A percentile compares a stretch with the other conserved stretches of the same genome.
phyloP scores from a whole-genome alignment of 2,113 vertebrate genomes.

The Hemicordylus capensis region DNA sequence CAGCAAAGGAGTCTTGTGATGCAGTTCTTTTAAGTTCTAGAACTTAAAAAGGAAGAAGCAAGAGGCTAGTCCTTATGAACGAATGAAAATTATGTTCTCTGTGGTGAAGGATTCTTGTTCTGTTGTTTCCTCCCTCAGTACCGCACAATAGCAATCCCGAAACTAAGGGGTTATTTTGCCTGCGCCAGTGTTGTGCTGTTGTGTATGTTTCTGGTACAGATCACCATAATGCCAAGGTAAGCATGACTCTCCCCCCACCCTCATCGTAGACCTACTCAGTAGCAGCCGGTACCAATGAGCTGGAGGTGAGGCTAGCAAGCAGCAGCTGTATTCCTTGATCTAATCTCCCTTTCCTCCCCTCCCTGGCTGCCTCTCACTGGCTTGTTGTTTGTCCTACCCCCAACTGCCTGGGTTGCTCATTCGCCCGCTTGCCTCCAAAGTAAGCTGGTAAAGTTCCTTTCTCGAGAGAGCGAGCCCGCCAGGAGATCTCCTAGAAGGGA shows the following conservation, averaged over 20 bases:
- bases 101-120: constrained; percentile 31
- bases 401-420: too few relatives aligned
- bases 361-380: too few relatives aligned
- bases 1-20: background rate
- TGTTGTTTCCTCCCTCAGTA: constrained; percentile 76
- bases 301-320: too few relatives aligned
- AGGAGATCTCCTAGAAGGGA: too few relatives aligned
- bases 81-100: background rate
- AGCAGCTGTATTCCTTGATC: too few relatives aligned
- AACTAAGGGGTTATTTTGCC: constrained; percentile 86
- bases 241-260: constrained; percentile 29
- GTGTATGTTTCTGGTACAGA: constrained; percentile 90
- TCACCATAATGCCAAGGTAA: constrained; percentile 85
- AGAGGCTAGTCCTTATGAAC: background rate
- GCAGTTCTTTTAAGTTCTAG: background rate
- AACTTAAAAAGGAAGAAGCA: background rate
- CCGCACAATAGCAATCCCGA: constrained; percentile 86
- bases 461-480: too few relatives aligned
- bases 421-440: too few relatives aligned
- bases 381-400: too few relatives aligned
- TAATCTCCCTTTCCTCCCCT: too few relatives aligned
- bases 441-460: too few relatives aligned
- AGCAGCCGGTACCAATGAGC: too few relatives aligned
- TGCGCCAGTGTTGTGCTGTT: constrained; percentile 89
- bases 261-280: too few relatives aligned